phyloP scores from a whole-genome alignment of 2,113 vertebrate genomes.

The Protobothrops flavoviridis region DNA sequence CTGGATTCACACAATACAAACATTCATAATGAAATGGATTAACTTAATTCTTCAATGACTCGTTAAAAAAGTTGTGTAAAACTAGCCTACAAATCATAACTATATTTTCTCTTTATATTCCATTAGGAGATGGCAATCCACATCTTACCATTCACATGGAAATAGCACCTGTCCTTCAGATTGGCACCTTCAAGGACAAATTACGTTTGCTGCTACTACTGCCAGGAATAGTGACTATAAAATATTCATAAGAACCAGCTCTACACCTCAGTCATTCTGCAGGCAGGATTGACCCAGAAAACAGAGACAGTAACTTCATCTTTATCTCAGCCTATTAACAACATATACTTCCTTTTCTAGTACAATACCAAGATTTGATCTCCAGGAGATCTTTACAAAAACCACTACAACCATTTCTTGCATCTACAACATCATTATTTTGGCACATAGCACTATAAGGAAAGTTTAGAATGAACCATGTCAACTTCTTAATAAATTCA shows the following conservation, averaged over 20 bases:
- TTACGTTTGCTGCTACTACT: not conserved
- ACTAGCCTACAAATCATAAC: not conserved
- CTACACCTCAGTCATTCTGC: not conserved
- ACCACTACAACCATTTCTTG: not conserved
- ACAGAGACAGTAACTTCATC: not conserved
- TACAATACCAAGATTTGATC: not conserved
- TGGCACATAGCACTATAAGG: not conserved
- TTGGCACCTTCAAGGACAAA: constrained; percentile 39
- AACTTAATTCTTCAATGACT: not conserved
- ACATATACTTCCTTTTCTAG: not conserved
- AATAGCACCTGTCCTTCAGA: constrained; percentile 57
- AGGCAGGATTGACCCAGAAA: constrained; percentile 25
- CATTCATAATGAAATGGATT: not conserved
- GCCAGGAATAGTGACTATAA: constrained; percentile 38
- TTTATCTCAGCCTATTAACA: not conserved
- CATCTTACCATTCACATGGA: constrained; percentile 34
- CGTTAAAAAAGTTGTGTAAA: not conserved
- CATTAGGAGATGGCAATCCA: constrained; percentile 23
- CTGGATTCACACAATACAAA: not conserved
- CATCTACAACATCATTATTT: not conserved
- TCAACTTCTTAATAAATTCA: not conserved
- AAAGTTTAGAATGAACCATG: not conserved
- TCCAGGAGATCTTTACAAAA: not conserved
- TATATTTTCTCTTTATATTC: constrained; percentile 28
- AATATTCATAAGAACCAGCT: constrained; percentile 39